phyloP scores from a whole-genome alignment of 2,113 vertebrate genomes.

The Nannospalax galili region DNA sequence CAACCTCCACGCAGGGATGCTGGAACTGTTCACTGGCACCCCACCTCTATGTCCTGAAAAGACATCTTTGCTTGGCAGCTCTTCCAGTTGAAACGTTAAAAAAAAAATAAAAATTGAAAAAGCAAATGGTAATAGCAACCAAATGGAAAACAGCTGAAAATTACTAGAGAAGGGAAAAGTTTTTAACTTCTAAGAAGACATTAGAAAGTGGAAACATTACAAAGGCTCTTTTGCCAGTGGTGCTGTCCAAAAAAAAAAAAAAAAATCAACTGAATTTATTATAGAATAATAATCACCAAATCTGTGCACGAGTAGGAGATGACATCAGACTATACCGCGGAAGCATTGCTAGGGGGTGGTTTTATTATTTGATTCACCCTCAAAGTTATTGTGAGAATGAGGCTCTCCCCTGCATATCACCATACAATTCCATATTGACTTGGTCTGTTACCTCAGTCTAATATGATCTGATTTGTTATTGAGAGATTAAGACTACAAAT shows the following conservation, averaged over 20 bases:
- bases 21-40: background rate
- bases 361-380: background rate
- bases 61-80: conserved; percentile 51
- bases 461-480: background rate
- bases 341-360: background rate
- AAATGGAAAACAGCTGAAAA: conserved; percentile 66
- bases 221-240: conserved; percentile 43
- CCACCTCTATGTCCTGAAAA: conserved; percentile 60
- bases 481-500: conserved; percentile 20
- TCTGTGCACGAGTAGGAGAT: background rate
- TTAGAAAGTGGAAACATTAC: conserved; percentile 66
- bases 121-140: conserved; percentile 56
- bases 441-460: background rate
- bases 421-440: background rate
- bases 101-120: background rate
- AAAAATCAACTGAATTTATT: conserved; percentile 36
- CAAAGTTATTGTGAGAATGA: background rate
- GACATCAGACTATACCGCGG: background rate
- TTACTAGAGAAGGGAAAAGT: conserved; percentile 54
- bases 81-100: conserved; percentile 35
- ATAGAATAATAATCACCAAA: background rate
- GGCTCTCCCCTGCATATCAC: background rate
- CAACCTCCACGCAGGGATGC: background rate
- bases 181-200: conserved; percentile 64
- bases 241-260: conserved; percentile 26